Evolutionary conservation across 92 coral and sea anemone genomes (phyloP).

Genomic region (Chrysogorgia sp.): DNA sequence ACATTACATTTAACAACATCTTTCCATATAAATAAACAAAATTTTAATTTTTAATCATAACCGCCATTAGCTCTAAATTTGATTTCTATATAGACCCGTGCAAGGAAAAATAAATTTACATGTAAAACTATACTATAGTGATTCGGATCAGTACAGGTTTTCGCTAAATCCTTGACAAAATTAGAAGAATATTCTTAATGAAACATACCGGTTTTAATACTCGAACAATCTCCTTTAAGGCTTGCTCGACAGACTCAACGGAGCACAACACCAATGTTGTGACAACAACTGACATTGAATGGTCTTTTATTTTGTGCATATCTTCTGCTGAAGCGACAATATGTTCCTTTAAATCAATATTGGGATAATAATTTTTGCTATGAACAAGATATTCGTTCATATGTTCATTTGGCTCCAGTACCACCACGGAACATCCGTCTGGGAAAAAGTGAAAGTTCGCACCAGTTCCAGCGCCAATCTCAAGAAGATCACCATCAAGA

Average conservation of each 20-base stretch:
- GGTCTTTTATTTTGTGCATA: slow-evolving; percentile 66
- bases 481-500: slow-evolving; percentile 79
- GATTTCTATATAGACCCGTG: too few species aligned
- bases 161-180: too few species aligned
- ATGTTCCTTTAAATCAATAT: slow-evolving; percentile 58
- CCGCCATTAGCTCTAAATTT: too few species aligned
- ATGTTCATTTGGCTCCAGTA: slow-evolving; percentile 80
- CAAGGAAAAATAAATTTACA: too few species aligned
- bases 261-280: slow-evolving; percentile 90
- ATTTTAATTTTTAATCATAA: too few species aligned
- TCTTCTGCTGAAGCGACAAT: slow-evolving; percentile 82
- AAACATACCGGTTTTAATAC: slow-evolving; percentile 89
- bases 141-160: too few species aligned
- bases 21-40: too few species aligned
- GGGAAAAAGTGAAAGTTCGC: slow-evolving; percentile 89
- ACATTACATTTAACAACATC: too few species aligned
- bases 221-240: slow-evolving; percentile 78
- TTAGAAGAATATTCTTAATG: too few species aligned
- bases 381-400: slow-evolving; percentile 63
- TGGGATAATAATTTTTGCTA: slow-evolving; percentile 57
- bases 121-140: too few species aligned
- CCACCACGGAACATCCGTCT: slow-evolving; percentile 74
- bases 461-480: slow-evolving; percentile 95
- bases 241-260: slow-evolving; percentile 69
- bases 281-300: slow-evolving; percentile 76